Evolutionary conservation across 2,113 vertebrate species (phyloP).

Genomic region (Hyla sarda): DNA sequence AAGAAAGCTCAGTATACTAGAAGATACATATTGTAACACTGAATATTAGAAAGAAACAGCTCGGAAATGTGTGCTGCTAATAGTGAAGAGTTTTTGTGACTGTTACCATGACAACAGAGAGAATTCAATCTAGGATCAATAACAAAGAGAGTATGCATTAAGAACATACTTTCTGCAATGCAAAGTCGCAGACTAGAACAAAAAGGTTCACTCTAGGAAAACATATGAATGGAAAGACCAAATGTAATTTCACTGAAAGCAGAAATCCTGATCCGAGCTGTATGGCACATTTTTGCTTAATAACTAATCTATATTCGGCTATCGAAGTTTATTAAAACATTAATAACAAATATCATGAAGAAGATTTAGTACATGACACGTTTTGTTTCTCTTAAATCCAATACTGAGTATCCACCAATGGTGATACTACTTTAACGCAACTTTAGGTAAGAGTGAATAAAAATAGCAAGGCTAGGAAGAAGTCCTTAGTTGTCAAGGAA

Average conservation of each 20-base stretch:
- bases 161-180: background rate
- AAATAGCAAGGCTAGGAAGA: background rate
- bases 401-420: background rate
- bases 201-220: slow-evolving; percentile 6
- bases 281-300: too few species aligned
- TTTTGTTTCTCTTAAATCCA: background rate
- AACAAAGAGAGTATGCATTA: background rate
- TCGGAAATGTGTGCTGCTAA: background rate
- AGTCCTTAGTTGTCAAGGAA: slow-evolving; percentile 7
- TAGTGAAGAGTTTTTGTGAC: background rate
- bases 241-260: too few species aligned
- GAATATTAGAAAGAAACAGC: background rate
- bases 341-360: background rate
- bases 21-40: background rate
- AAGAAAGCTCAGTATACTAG: background rate
- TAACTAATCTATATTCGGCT: too few species aligned
- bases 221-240: background rate
- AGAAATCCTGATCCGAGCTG: too few species aligned
- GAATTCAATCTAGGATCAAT: background rate
- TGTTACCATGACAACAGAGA: slow-evolving; percentile 34
- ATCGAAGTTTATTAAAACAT: too few species aligned
- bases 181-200: background rate
- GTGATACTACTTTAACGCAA: background rate
- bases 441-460: background rate
- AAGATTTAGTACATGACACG: background rate